Evolutionary conservation across 2,797 vertebrate genomes (phyloP).

Genomic region (Anabas testudineus): DNA sequence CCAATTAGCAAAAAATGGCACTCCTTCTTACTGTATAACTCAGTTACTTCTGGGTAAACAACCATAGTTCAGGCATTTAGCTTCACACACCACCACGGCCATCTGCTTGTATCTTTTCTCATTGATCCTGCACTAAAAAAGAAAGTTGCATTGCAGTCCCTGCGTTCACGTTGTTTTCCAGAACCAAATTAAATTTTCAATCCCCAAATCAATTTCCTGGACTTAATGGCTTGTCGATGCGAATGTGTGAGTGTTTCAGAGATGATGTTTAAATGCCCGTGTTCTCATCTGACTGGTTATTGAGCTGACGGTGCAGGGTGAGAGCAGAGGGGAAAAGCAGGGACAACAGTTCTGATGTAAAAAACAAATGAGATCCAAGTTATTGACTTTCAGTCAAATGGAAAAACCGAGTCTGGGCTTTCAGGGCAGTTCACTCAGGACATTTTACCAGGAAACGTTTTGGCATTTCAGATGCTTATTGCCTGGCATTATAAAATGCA

Average conservation of each 20-base stretch:
- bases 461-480: constrained; percentile 1
- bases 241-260: background rate
- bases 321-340: background rate
- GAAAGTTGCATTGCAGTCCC: too few relatives aligned
- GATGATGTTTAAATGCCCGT: background rate
- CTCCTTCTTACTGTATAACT: too few relatives aligned
- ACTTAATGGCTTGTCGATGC: background rate
- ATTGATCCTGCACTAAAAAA: too few relatives aligned
- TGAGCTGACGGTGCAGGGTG: background rate
- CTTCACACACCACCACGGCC: too few relatives aligned
- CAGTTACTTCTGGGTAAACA: too few relatives aligned
- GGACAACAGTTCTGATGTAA: background rate
- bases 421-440: background rate
- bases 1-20: too few relatives aligned
- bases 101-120: too few relatives aligned
- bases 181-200: constrained; percentile 7
- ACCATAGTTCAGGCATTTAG: too few relatives aligned
- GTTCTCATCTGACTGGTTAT: background rate
- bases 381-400: background rate
- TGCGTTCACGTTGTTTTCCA: background rate
- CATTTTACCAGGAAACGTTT: background rate
- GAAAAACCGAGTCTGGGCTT: constrained; percentile 1
- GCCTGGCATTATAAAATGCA: background rate
- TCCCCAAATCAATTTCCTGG: constrained; percentile 22
- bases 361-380: background rate